Evolutionary conservation across 2,113 vertebrate genomes (phyloP), one percentile per base, ranked within the genome.

Genomic region (Tonatia bakeri): DNA sequence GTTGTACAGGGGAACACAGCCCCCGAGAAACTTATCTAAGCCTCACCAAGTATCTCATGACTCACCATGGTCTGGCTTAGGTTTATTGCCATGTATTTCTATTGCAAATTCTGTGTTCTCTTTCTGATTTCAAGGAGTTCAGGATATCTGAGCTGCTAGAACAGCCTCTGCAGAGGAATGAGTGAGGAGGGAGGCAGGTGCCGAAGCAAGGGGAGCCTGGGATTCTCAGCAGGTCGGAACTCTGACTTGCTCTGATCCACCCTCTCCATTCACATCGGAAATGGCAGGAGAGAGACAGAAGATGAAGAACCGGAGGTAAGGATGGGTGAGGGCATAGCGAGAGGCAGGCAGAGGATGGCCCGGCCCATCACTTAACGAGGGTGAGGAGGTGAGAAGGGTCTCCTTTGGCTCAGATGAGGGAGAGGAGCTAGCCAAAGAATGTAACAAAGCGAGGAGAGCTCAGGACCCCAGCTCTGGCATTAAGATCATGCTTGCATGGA

Each of bases 391-490:
- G 33, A 77, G 76, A 92, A 43, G 28, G 28, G 45, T 84, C 70
- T 90, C n/a, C 56, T 87, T 76, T 76, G 61, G 45, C 80, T 92
- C 85, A 47, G 59, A 73, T 15, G 81, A 87, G 56, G 31, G 36
- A 73, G 90, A 87, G 70, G 50, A 54, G 4, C 14, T 54, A 52
- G 47, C 12, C 20, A 31, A 31, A 75, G 82, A 5, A 20, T 69
- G 11, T 4, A 65, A 15, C 4, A 73, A 5, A 43, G 33, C 0
- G 8, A 76, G 20, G n/a, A 73, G 10, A 64, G 40, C 38, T 24
- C 59, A 93, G n/a, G 20, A 31, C 12, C 64, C 38, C 5, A 14
- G 36, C 5, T 67, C 26, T 5, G 54, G 33, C 17, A 40, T 43
- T 50, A 50, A 84, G 87, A 69, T 59, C 33, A 65, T 9, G 33